Percentiles rank a stretch among this genome's conserved stretches.
These are phyloP conservation scores for Pagetopsis macropterus DNA, from an alignment of 2,797 vertebrate genomes.

Conservation along the genomic window DNA sequence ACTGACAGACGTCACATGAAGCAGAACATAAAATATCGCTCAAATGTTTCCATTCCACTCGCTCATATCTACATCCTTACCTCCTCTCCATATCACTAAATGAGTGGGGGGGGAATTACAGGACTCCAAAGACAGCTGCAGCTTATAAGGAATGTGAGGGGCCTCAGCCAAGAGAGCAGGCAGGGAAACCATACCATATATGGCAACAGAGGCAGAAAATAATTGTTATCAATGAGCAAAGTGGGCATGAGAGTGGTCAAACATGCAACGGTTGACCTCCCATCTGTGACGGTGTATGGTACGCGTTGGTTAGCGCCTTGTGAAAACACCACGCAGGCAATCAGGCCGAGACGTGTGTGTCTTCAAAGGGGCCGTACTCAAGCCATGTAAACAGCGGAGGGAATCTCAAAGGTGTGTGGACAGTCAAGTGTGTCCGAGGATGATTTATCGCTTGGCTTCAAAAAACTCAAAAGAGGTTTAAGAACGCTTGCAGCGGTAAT, in stretches of 20 bases:
- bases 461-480: constrained; percentile 22
- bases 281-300: constrained; percentile 55
- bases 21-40: constrained; percentile 26
- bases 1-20: constrained; percentile 23
- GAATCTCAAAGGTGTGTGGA: constrained; percentile 44
- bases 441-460: constrained; percentile 25
- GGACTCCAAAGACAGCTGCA: constrained; percentile 93
- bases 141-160: constrained; percentile 97
- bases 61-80: constrained; percentile 68
- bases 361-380: constrained; percentile 50
- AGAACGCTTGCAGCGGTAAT: not conserved
- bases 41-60: constrained; percentile 61
- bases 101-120: constrained; percentile 69
- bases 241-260: constrained; percentile 71
- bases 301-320: constrained; percentile 39
- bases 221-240: constrained; percentile 96
- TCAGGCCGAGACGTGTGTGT: constrained; percentile 35
- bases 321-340: constrained; percentile 52
- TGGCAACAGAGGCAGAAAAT: constrained; percentile 92
- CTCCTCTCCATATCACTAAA: constrained; percentile 65
- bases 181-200: constrained; percentile 98
- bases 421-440: constrained; percentile 28
- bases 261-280: constrained; percentile 64
- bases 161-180: constrained; percentile 88
- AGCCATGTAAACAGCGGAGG: constrained; percentile 56